Percentiles rank a stretch among this genome's conserved stretches.
phyloP scores from a whole-genome alignment of 2,113 vertebrate genomes.

The Notarius lentiginosus region DNA sequence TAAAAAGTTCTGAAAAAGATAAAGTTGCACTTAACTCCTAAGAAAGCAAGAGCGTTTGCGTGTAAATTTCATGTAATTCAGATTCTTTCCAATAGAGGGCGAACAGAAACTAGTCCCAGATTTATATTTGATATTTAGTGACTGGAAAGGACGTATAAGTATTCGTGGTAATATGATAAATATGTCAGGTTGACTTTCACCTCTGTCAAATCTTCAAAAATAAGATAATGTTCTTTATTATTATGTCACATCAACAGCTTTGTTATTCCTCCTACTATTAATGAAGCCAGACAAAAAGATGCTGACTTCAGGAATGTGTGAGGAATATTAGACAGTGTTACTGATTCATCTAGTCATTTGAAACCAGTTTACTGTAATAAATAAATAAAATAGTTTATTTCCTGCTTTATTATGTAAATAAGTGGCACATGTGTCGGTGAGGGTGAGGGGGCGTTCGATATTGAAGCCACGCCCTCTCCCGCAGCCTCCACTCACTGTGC shows the following conservation, averaged over 20 bases:
- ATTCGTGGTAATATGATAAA: too few relatives aligned
- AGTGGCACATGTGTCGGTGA: too few relatives aligned
- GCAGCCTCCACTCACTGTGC: not conserved
- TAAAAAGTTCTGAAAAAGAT: too few relatives aligned
- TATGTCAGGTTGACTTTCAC: too few relatives aligned
- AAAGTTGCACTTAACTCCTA: too few relatives aligned
- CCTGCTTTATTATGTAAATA: not conserved
- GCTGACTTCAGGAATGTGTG: not conserved
- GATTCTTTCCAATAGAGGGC: conserved; percentile 17
- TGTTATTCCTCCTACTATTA: not conserved
- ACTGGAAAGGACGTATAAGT: not conserved
- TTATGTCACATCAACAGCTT: too few relatives aligned
- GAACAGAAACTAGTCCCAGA: not conserved
- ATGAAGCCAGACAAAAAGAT: not conserved
- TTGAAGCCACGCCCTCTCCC: not conserved
- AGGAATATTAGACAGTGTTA: not conserved
- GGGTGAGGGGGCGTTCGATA: not conserved
- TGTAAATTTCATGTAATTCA: not conserved
- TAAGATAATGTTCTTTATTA: too few relatives aligned
- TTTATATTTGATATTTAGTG: not conserved
- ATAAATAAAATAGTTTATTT: not conserved
- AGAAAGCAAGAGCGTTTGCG: too few relatives aligned
- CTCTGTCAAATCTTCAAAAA: too few relatives aligned
- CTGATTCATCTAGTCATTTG: not conserved
- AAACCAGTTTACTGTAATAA: not conserved